Evolutionary conservation across 2,888 invertebrate species (phyloP).

Genomic region (Tricholauxania praeusta): DNA sequence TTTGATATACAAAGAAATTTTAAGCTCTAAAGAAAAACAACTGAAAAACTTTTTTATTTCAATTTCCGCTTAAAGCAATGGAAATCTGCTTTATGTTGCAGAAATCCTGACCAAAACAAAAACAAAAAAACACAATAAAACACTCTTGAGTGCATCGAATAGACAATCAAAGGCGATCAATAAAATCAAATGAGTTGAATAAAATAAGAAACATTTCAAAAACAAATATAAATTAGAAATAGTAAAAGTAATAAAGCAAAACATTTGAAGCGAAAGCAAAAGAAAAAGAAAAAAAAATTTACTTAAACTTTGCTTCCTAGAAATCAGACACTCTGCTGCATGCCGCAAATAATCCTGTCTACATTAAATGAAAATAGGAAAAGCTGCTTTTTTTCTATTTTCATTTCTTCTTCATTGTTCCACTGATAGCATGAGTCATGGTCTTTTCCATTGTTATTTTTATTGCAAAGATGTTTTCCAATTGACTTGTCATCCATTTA

Average conservation of each 20-base stretch:
- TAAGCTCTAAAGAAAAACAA: too few species aligned
- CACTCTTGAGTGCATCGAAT: neutral
- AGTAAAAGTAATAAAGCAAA: neutral
- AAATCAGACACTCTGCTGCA: neutral
- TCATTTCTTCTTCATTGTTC: neutral
- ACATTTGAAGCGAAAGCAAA: neutral
- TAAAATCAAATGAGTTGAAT: slow-evolving; percentile 12
- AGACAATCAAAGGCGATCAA: slow-evolving; percentile 14
- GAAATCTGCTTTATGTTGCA: neutral
- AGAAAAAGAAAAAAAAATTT: neutral
- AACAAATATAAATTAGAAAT: neutral
- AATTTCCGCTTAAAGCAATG: too few species aligned
- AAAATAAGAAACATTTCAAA: neutral
- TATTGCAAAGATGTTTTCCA: slow-evolving; percentile 12
- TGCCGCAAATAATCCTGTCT: neutral
- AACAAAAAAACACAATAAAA: neutral
- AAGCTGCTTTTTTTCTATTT: neutral
- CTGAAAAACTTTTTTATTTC: too few species aligned
- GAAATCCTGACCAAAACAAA: neutral
- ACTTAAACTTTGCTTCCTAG: neutral
- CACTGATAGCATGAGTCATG: slow-evolving; percentile 1
- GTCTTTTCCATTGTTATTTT: neutral
- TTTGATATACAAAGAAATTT: too few species aligned
- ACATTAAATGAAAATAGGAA: neutral
- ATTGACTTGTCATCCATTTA: slow-evolving; percentile 19